Evolutionary conservation across 1,140 invertebrate genomes (phyloP).

Genomic region (Carposina sasakii): DNA sequence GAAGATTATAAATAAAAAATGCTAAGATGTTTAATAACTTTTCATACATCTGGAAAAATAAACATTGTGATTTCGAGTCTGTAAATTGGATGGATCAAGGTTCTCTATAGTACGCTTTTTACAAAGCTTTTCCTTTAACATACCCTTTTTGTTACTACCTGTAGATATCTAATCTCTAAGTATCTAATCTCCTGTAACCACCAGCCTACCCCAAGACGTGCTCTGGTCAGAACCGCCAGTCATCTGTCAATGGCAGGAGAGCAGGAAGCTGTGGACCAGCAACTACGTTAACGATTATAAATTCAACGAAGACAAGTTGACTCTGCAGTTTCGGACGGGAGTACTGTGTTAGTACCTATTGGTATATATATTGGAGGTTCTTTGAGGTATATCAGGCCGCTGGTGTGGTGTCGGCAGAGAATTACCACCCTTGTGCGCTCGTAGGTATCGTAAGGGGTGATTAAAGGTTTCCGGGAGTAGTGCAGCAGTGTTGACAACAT

Average conservation of each 20-base stretch:
- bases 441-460: neutral
- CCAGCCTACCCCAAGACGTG: constrained; percentile 81
- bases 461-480: too few species aligned
- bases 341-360: constrained; percentile 73
- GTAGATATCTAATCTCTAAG: too few species aligned
- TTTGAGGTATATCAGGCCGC: neutral
- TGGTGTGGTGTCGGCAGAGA: neutral
- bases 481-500: too few species aligned
- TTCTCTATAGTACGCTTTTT: too few species aligned
- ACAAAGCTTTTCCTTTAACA: too few species aligned
- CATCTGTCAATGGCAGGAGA: constrained; percentile 83
- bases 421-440: neutral
- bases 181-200: too few species aligned
- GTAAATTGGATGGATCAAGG: too few species aligned
- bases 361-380: neutral
- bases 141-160: too few species aligned
- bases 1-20: too few species aligned
- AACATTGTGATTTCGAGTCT: too few species aligned
- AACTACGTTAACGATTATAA: constrained; percentile 86
- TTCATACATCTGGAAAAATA: too few species aligned
- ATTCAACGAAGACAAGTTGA: constrained; percentile 88
- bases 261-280: constrained; percentile 78
- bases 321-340: constrained; percentile 82
- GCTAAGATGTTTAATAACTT: too few species aligned
- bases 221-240: constrained; percentile 89